Base-by-base conservation (phyloP, 2,888 invertebrate species). In the Habroteleia sp. region DNA sequence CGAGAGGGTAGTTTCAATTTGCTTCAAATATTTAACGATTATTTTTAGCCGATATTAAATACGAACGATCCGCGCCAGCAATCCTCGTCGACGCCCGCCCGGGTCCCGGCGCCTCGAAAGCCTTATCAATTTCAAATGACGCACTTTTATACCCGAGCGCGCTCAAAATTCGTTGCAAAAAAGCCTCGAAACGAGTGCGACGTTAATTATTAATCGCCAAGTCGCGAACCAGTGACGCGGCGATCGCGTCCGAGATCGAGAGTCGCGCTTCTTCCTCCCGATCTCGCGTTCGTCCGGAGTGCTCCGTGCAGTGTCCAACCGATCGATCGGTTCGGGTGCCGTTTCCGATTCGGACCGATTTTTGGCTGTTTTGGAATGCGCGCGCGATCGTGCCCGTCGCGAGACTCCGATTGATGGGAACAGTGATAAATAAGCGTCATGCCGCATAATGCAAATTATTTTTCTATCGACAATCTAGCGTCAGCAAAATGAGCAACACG, bases 401-500 rank as follows among this genome's bases (percentile, higher is more conserved):
- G n/a, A 37, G 16, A 37, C 4, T 44, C 42, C 10, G 11, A 35
- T 10, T 41, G 31, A 48, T 29, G 31, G 29, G 13, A 20, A 2
- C 17, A 16, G 37, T 29, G 56, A 68, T 68, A 68, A 68, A 68
- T 37, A 48, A 39, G 8, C 13, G 44, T 35, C 11, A 42, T 10
- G 50, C 44, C 46, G 60, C 13, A 46, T 54, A 39, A 71, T 46
- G 20, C 52, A 48, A 60, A 42, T 52, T 54, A 62, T 65, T 74
- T 74, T 73, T 65, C 58, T 52, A 74, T 68, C 60, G 39, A 60
- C 54, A 58, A 65, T 60, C 52, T 46, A 50, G 31, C 60, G 66
- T 54, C 66, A 50, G 54, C 66, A 50, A 71, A 75, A 76, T 71
- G 75, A 71, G 66, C 66, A 76, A 76, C 71, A 72, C 75, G 66